Evolutionary conservation across 2,113 vertebrate species (phyloP).

Genomic region (Odontophorus gujanensis): DNA sequence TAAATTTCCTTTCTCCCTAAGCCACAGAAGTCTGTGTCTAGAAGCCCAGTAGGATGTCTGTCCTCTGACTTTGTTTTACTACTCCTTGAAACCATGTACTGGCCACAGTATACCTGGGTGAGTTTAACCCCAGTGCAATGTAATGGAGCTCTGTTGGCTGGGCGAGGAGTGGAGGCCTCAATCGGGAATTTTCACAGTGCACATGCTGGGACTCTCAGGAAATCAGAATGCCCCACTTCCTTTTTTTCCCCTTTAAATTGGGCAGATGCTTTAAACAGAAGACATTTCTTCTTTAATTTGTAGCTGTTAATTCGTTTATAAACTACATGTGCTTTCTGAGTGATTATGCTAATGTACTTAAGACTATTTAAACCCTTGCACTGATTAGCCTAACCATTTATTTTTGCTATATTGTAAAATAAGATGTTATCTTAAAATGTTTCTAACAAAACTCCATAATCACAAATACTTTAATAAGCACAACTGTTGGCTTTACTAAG

Average conservation of each 20-base stretch:
- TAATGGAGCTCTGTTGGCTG: background rate
- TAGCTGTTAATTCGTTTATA: constrained; percentile 63
- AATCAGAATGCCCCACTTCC: background rate
- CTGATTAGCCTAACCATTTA: constrained; percentile 46
- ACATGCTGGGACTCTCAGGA: background rate
- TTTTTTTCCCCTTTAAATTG: background rate
- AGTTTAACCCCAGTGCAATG: background rate
- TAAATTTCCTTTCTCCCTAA: background rate
- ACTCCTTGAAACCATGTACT: background rate
- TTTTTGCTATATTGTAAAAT: constrained; percentile 64
- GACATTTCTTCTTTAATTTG: constrained; percentile 43
- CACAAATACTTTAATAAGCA: constrained; percentile 49
- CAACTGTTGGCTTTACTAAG: constrained; percentile 42
- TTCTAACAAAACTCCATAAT: constrained; percentile 62
- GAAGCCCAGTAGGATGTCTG: background rate
- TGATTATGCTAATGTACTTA: constrained; percentile 59
- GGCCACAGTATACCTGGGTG: background rate
- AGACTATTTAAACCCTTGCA: constrained; percentile 51
- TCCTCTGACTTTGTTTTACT: background rate
- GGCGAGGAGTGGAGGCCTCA: background rate
- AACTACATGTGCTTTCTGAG: constrained; percentile 19
- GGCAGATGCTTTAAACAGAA: constrained; percentile 39
- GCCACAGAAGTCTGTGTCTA: background rate
- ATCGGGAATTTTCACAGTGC: background rate
- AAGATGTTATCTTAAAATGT: constrained; percentile 68